Percentiles rank a stretch among this genome's conserved stretches.
Conservation (phyloP, 2,113 vertebrate species). For the Oophaga pumilio region DNA sequence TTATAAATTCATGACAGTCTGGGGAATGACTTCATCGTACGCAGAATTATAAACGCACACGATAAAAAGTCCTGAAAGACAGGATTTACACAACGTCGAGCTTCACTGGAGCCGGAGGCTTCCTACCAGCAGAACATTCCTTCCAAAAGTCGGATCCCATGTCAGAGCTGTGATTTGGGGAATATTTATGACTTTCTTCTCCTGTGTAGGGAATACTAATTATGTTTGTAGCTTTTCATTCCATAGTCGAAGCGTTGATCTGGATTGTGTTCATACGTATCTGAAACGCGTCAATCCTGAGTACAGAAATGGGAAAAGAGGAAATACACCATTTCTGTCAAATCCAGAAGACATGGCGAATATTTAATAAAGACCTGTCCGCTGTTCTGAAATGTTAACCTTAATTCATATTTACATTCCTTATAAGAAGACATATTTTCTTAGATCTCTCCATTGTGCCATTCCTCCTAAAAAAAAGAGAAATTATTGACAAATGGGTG, state of each 20-base stretch:
- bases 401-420: background rate
- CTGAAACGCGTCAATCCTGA: background rate
- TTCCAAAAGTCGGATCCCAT: background rate
- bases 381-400: background rate
- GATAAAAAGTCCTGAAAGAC: background rate
- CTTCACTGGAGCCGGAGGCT: background rate
- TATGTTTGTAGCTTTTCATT: background rate
- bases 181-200: slow-evolving; percentile 31
- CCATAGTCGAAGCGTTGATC: background rate
- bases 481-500: no score
- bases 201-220: slow-evolving; percentile 11
- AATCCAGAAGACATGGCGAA: background rate
- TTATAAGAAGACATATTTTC: no score
- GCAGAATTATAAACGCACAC: slow-evolving; percentile 5
- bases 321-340: background rate
- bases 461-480: no score
- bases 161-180: slow-evolving; percentile 10
- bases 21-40: slow-evolving; percentile 19
- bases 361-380: background rate
- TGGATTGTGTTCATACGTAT: background rate
- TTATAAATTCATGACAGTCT: background rate
- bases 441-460: no score
- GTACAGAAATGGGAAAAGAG: background rate
- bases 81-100: background rate
- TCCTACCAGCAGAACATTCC: background rate